Evolutionary conservation across 2,888 invertebrate species (phyloP).

Genomic region (Lepetodrilus schrolli): DNA sequence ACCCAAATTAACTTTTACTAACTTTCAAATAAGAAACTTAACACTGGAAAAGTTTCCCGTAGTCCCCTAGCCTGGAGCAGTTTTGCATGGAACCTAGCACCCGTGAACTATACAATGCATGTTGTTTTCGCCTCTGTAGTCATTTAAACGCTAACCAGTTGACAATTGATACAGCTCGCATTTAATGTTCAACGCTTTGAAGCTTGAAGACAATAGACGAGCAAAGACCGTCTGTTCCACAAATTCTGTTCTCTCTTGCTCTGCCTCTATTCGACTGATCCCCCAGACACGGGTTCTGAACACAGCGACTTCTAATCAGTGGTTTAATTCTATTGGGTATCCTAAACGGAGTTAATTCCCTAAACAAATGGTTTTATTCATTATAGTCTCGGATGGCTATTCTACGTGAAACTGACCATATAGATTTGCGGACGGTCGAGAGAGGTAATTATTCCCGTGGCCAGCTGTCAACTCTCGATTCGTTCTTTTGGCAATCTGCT

Average conservation of each 20-base stretch:
- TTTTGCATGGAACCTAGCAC: neutral
- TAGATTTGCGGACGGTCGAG: conserved; percentile 15
- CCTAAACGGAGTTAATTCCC: conserved; percentile 24
- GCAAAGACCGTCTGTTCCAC: neutral
- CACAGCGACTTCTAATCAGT: neutral
- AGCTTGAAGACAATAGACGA: neutral
- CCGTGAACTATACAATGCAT: neutral
- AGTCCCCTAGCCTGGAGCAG: neutral
- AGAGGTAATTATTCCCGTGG: neutral
- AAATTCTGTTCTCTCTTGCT: too few species aligned
- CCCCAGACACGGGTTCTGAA: conserved; percentile 1
- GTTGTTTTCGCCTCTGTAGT: neutral
- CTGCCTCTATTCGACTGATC: too few species aligned
- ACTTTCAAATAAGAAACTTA: conserved; percentile 21
- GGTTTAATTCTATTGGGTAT: conserved; percentile 16
- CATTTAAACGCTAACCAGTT: conserved; percentile 14
- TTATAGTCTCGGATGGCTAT: conserved; percentile 21
- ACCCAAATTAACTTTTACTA: conserved; percentile 18
- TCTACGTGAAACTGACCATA: neutral
- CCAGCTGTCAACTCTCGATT: conserved; percentile 22
- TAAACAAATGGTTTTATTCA: conserved; percentile 28
- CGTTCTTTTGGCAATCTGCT: conserved; percentile 15
- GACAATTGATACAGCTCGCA: neutral
- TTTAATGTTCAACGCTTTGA: neutral
- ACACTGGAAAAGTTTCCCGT: neutral